Evolutionary conservation across 2,888 invertebrate genomes (phyloP), one percentile per base, ranked within the genome.

Genomic region (Halictus ligatus): DNA sequence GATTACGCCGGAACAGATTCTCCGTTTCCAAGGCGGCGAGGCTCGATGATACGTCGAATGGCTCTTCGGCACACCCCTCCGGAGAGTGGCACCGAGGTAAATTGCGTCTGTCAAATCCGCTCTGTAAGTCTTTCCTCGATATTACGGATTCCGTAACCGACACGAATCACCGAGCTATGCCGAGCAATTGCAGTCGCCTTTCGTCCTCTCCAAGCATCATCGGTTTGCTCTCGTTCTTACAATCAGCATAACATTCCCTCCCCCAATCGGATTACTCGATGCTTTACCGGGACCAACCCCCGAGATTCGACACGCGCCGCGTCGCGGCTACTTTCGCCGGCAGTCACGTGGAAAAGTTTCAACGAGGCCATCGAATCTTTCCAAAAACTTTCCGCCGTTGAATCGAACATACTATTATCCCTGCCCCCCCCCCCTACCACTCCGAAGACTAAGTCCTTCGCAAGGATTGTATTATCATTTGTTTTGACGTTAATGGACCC

Each of bases 31-130:
- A 80, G 79, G 79, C 79, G 67, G 73, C 78, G 86, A 58, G 46
- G 87, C 75, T 81, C 87, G 87, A 79, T 86, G 87, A 87, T 88
- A 84, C 87, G 87, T 78, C 86, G 86, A 80, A 86, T 75, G 80
- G 77, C 64, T 48, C 64, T 48, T 48, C 58, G 43, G 69, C 46
- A 25, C 50, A 43, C 64, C 29, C 40, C 58, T 13, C 5, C 7
- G 58, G n/a, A 58, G n/a, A 58, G 58, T 58, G 58, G 43, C 29
- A 29, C 40, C 79, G 21, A 43, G 69, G 81, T 79, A 87, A 88
- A 88, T 88, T 88, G 88, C 85, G 87, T 88, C 88, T 88, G 85
- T 88, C 88, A 88, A 87, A 88, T 88, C 87, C 87, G 81, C 67
- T 78, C 88, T 83, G 81, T 85, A 87, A 88, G 85, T 85, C 85